Percentiles rank a stretch among this genome's conserved stretches.
These are phyloP conservation scores for Odontocerum albicorne DNA, from an alignment of 2,888 invertebrate genomes.

Conservation along the genomic window DNA sequence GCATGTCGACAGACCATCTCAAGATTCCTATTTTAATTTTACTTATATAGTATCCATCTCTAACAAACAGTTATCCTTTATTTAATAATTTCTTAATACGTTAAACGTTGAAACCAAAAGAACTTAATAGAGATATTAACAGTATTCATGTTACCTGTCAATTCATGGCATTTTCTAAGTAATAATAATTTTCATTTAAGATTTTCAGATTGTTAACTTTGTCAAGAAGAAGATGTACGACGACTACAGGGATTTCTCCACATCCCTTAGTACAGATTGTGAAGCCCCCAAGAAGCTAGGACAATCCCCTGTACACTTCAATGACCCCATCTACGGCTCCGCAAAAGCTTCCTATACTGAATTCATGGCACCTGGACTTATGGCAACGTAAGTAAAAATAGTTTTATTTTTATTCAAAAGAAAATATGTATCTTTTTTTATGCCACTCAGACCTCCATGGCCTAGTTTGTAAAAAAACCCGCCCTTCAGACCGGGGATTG, in stretches of 20 bases:
- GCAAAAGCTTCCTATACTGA: constrained; percentile 70
- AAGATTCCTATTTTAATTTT: no score
- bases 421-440: no score
- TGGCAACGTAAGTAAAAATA: constrained; percentile 75
- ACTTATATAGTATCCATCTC: no score
- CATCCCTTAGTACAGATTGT: constrained; percentile 65
- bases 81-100: no score
- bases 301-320: constrained; percentile 65
- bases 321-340: constrained; percentile 70
- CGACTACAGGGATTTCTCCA: constrained; percentile 68
- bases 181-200: constrained; percentile 61
- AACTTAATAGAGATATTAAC: no score
- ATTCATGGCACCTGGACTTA: constrained; percentile 83
- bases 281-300: constrained; percentile 59
- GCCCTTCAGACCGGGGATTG: neutral
- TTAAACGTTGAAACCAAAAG: no score
- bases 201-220: constrained; percentile 79
- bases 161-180: no score
- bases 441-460: no score
- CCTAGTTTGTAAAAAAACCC: neutral
- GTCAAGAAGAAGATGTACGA: constrained; percentile 69
- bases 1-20: no score
- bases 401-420: no score
- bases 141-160: no score
- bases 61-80: no score